Evolutionary conservation across 1,140 invertebrate genomes (phyloP), one percentile per base, ranked within the genome.

Genomic region (Neuroterus valhalla): DNA sequence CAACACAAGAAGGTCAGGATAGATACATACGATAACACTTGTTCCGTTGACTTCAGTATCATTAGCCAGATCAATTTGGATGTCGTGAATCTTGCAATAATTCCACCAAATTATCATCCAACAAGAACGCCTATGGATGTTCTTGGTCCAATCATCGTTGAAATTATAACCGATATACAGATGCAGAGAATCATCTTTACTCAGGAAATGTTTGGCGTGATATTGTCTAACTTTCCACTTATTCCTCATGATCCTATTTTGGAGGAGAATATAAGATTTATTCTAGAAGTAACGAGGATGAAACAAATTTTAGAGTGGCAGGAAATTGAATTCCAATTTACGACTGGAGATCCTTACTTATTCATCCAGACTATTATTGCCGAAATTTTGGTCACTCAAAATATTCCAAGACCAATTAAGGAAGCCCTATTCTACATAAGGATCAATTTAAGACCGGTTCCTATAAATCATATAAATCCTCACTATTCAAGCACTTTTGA

Each of bases 191-290:
- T 21, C 11, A 0, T 31, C 48, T 17, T 81, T 21, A 44, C 78
- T 8, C 78, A 79, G 43, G 46, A 77, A 52, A 1, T 77, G 19
- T 81, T 79, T 38, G 75, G 78, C 23, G 43, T 77, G 19, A 79
- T 81, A 43, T 21, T 81, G 23, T 69, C 73, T n/a, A 77, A 79
- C 12, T 68, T 81, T 10, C 80, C 78, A 12, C 68, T 75, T 3
- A 43, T 45, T 68, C 45, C 68, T 14, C n/a, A 70, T 2, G 75
- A 81, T 71, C 78, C 80, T 2, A 68, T 78, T 17, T 12, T 79
- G 8, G 75, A 79, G 44, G 78, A 81, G 68, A 70, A 79, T 43
- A 38, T 79, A 15, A 45, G 48, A 50, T 79, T 75, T 66, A 45
- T 81, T 5, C 77, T 74, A 5, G 52, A 72, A 5, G 4, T 75